These are phyloP conservation scores for Pogonocichla stellata DNA, from an alignment of 2,113 vertebrate genomes.

Conservation along the genomic window DNA sequence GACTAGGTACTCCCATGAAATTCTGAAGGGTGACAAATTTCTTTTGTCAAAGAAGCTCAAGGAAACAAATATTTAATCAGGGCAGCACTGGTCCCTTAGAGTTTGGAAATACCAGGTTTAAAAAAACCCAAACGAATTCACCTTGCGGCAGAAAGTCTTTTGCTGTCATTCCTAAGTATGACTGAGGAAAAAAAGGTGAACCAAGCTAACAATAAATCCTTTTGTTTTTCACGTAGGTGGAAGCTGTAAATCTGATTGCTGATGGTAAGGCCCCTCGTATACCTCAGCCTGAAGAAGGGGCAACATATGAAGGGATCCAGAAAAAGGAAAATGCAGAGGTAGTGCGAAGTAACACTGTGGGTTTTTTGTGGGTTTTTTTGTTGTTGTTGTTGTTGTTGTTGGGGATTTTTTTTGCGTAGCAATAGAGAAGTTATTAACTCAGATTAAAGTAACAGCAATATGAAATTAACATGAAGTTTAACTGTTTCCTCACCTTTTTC, in stretches of 20 bases:
- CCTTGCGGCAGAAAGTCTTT: neutral
- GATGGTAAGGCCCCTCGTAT: conserved; percentile 87
- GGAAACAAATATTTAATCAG: neutral
- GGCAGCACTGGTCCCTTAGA: neutral
- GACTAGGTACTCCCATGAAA: neutral
- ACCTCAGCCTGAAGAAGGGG: conserved; percentile 88
- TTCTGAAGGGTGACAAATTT: neutral
- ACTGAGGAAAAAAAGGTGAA: neutral
- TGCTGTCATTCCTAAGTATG: neutral
- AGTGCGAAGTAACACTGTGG: neutral
- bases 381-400: too few relatives aligned
- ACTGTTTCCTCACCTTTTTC: neutral
- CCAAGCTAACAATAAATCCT: neutral
- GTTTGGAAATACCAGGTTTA: neutral
- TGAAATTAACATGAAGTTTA: neutral
- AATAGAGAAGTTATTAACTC: neutral
- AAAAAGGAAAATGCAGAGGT: conserved; percentile 94
- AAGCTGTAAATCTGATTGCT: conserved; percentile 94
- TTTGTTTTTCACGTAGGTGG: conserved; percentile 76
- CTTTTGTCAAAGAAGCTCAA: neutral
- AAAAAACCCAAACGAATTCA: neutral
- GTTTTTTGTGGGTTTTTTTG: too few relatives aligned
- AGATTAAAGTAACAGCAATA: neutral
- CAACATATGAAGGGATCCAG: conserved; percentile 95
- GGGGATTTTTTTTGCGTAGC: neutral